A percentile compares a stretch with the other conserved stretches of the same genome.
Evolutionary conservation across 2,113 vertebrate genomes (phyloP).

Genomic region (Ophthalmolycus amberensis): DNA sequence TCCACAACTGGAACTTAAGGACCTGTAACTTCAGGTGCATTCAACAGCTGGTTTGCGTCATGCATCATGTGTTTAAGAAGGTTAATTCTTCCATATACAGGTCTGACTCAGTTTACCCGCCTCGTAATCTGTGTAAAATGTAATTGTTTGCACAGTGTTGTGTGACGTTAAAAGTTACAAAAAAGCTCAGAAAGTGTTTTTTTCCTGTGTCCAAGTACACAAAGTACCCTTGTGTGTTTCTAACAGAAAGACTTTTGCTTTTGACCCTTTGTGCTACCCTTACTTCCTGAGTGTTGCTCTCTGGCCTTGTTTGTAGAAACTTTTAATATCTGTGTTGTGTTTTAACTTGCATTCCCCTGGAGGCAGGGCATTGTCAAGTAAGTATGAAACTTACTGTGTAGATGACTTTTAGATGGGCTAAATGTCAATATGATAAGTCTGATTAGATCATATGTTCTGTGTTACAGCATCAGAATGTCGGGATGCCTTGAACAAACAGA

Average conservation of each 20-base stretch:
- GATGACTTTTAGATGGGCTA: not conserved
- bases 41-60: too few relatives aligned
- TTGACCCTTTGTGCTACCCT: constrained; percentile 63
- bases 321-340: constrained; percentile 92
- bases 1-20: too few relatives aligned
- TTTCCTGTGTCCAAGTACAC: not conserved
- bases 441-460: not conserved
- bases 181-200: too few relatives aligned
- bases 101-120: too few relatives aligned
- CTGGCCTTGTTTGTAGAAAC: constrained; percentile 73
- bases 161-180: too few relatives aligned
- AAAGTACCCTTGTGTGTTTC: not conserved
- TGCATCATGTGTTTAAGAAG: too few relatives aligned
- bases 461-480: not conserved
- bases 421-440: not conserved
- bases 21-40: not conserved
- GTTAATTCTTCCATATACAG: too few relatives aligned
- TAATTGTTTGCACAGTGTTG: too few relatives aligned
- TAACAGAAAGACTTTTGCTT: not conserved
- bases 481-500: not conserved
- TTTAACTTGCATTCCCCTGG: constrained; percentile 97
- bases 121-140: too few relatives aligned
- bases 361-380: constrained; percentile 99
- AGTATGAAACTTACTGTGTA: constrained; percentile 78
- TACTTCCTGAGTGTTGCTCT: constrained; percentile 45